A percentile compares a stretch with the other conserved stretches of the same genome.
These are phyloP conservation scores for Cacoxenus indagator DNA, from an alignment of 2,888 invertebrate genomes.

Conservation along the genomic window DNA sequence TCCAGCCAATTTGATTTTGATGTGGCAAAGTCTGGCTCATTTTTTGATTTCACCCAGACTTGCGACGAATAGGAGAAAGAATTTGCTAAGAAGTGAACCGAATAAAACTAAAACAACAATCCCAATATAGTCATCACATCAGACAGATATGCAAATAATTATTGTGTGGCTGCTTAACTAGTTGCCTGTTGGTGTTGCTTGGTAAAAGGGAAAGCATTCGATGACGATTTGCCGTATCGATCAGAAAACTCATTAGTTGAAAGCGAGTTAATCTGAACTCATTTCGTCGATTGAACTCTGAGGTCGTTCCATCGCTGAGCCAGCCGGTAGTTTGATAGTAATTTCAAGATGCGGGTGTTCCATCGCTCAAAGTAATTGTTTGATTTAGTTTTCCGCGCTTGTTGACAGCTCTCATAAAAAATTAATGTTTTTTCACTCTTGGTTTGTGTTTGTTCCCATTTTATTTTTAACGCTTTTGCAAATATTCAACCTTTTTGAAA, in stretches of 20 bases:
- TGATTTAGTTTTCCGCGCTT: not conserved
- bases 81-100: conserved; percentile 28
- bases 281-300: not conserved
- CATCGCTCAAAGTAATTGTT: not conserved
- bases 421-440: not conserved
- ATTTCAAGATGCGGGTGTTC: not conserved
- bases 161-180: conserved; percentile 37
- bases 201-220: conserved; percentile 44
- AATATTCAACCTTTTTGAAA: not conserved
- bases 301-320: not conserved
- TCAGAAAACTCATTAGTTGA: conserved; percentile 26
- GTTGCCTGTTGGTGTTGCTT: conserved; percentile 16
- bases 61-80: conserved; percentile 28
- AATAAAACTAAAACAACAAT: conserved; percentile 24
- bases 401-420: not conserved
- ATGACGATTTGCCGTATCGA: not conserved
- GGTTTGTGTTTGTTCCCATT: too few species aligned
- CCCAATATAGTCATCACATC: conserved; percentile 38
- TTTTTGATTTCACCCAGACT: conserved; percentile 29
- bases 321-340: not conserved
- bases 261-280: conserved; percentile 13
- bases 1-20: conserved; percentile 40
- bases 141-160: conserved; percentile 44
- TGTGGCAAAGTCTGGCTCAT: conserved; percentile 16
- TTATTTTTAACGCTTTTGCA: not conserved